These are phyloP conservation scores for Micromesistius poutassou DNA, from an alignment of 2,797 vertebrate species.

Conservation along the genomic window DNA sequence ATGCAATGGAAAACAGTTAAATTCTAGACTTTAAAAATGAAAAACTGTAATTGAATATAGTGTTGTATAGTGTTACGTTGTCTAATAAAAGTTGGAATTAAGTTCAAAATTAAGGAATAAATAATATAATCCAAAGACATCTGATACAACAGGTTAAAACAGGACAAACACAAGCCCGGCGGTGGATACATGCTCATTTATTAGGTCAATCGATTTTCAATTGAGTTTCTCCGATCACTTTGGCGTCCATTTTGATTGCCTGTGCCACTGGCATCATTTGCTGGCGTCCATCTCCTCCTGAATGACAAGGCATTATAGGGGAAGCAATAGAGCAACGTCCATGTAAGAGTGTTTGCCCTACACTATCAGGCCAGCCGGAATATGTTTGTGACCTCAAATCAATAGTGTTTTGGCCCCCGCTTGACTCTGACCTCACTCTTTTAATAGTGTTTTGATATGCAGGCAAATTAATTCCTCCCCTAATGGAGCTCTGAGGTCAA, in stretches of 20 bases:
- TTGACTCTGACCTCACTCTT: conserved; percentile 73
- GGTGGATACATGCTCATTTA: not conserved
- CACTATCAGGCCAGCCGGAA: conserved; percentile 40
- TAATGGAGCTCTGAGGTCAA: conserved; percentile 79
- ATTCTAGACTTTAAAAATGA: too few relatives aligned
- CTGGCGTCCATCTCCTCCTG: conserved; percentile 37
- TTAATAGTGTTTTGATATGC: conserved; percentile 85
- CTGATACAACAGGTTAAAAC: not conserved
- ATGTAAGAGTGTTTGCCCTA: conserved; percentile 40
- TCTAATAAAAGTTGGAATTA: not conserved
- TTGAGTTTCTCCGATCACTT: not conserved
- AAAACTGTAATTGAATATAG: not conserved
- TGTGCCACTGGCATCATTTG: conserved; percentile 12
- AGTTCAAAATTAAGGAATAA: not conserved
- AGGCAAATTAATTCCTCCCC: conserved; percentile 82
- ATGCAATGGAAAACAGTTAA: not conserved
- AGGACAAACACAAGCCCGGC: not conserved
- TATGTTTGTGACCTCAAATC: conserved; percentile 73
- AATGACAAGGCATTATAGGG: conserved; percentile 17
- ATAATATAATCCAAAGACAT: not conserved
- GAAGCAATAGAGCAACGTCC: conserved; percentile 44
- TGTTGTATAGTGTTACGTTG: not conserved
- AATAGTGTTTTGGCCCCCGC: conserved; percentile 76
- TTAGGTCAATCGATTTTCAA: not conserved
- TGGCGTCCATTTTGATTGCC: not conserved